A percentile compares a stretch with the other conserved stretches of the same genome.
These are phyloP conservation scores for Bergia sp. DNA, from an alignment of 92 coral and sea anemone species.

Conservation along the genomic window DNA sequence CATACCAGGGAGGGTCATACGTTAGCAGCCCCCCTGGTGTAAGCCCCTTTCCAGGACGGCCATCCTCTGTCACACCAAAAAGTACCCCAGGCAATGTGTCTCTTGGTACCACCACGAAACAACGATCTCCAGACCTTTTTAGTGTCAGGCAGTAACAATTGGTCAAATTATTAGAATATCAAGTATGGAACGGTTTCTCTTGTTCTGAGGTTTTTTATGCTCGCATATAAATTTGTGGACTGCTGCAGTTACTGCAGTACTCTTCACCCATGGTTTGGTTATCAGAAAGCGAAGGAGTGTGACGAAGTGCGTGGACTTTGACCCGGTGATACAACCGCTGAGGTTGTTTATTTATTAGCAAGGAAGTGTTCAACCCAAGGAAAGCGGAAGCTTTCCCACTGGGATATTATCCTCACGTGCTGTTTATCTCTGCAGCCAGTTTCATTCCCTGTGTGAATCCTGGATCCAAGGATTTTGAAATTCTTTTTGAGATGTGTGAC, in stretches of 20 bases:
- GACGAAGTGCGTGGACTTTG: neutral
- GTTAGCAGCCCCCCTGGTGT: constrained; percentile 37
- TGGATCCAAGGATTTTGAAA: too few relatives aligned
- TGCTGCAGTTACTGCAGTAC: neutral
- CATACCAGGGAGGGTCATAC: constrained; percentile 53
- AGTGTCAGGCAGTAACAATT: constrained; percentile 30
- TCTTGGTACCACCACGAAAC: constrained; percentile 19
- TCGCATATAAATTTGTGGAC: neutral
- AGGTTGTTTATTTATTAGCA: too few relatives aligned
- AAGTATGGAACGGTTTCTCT: neutral
- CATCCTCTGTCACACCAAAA: neutral
- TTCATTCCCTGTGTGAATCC: too few relatives aligned
- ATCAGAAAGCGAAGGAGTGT: neutral
- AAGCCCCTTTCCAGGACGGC: constrained; percentile 12
- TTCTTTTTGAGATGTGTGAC: too few relatives aligned
- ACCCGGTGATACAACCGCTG: too few relatives aligned
- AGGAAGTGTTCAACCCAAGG: too few relatives aligned
- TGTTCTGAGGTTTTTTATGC: neutral
- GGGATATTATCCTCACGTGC: too few relatives aligned
- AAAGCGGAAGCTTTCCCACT: too few relatives aligned
- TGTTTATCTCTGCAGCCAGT: too few relatives aligned
- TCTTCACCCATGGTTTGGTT: neutral
- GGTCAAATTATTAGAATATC: neutral
- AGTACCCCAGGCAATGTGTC: constrained; percentile 32
- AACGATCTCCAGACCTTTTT: constrained; percentile 34